Base-by-base conservation (phyloP, 2,888 invertebrate species). In the Falcaria lacertinaria region DNA sequence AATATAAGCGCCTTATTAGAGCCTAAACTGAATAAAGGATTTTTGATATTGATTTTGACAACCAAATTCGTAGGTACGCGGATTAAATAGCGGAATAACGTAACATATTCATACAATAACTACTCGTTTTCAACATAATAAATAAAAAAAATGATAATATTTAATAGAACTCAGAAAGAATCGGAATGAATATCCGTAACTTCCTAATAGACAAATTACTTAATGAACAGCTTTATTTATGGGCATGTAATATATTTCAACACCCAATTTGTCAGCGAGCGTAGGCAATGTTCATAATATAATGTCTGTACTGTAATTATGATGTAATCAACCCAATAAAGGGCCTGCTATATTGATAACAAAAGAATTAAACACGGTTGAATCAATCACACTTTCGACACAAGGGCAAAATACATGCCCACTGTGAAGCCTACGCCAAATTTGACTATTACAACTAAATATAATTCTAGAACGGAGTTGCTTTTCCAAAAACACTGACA, bases 351-450 rank as follows among this genome's bases (percentile, higher is more conserved):
- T 43, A 54, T 52, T 39, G 46, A 58, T 50, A 50, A 65, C 61
- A 66, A 64, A 64, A 66, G 62, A 71, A 68, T 64, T 60, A 67
- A 54, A 48, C 48, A 44, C 45, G 54, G 45, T 50, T 54, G 52
- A 52, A 64, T 56, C 56, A 69, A 64, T 72, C 67, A 76, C 66
- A 73, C 78, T 80, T 75, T 77, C 74, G 56, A 69, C 55, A 57
- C 70, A 75, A 80, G 80, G 80, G 66, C 76, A 50, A 39, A 41
- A 46, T 48, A 40, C 43, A 66, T 74, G 57, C 76, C 77, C 70
- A 77, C 77, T 47, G 42, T 22, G 22, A 45, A 52, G 47, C 79
- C 76, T 74, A 78, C 79, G 70, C 72, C 48, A 22, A 15, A 49
- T 59, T 54, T 43, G 43, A 46, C 41, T 48, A 61, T 60, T 57